Percentiles rank a stretch among this genome's conserved stretches.
Conservation (phyloP, 1,140 invertebrate genomes). For the Leptinotarsa texana region DNA sequence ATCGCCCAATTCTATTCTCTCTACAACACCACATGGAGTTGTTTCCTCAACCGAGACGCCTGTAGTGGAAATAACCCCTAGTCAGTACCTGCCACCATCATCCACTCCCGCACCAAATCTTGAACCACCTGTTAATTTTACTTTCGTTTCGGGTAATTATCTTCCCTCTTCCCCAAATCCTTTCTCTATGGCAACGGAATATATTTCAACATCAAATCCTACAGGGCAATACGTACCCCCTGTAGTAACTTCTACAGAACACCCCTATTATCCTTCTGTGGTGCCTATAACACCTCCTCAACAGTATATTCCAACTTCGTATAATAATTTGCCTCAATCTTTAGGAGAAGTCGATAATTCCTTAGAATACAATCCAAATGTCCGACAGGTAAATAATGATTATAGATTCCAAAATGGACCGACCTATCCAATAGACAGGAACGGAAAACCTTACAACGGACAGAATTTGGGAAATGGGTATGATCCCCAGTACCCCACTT, state of each 20-base stretch:
- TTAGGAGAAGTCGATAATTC: conserved; percentile 34
- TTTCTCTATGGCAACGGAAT: conserved; percentile 13
- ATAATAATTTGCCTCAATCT: neutral
- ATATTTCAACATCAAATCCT: conserved; percentile 18
- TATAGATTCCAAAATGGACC: conserved; percentile 51
- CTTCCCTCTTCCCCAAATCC: conserved; percentile 10
- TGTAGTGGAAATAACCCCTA: conserved; percentile 40
- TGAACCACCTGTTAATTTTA: conserved; percentile 12
- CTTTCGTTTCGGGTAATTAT: neutral
- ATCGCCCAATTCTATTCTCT: conserved; percentile 41
- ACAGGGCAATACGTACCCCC: neutral
- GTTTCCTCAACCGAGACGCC: conserved; percentile 28
- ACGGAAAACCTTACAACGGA: conserved; percentile 50
- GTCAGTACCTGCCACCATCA: conserved; percentile 14
- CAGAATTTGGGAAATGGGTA: conserved; percentile 60
- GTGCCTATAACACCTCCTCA: conserved; percentile 16
- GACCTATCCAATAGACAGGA: conserved; percentile 52
- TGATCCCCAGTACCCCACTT: conserved; percentile 62
- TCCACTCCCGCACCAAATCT: neutral
- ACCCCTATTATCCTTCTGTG: neutral
- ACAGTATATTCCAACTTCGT: conserved; percentile 15
- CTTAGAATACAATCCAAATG: conserved; percentile 37
- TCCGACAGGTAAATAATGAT: conserved; percentile 39
- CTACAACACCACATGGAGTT: conserved; percentile 28
- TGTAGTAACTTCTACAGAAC: neutral